These are phyloP conservation scores for Panthera uncia DNA, from an alignment of 2,113 vertebrate species.

Conservation along the genomic window DNA sequence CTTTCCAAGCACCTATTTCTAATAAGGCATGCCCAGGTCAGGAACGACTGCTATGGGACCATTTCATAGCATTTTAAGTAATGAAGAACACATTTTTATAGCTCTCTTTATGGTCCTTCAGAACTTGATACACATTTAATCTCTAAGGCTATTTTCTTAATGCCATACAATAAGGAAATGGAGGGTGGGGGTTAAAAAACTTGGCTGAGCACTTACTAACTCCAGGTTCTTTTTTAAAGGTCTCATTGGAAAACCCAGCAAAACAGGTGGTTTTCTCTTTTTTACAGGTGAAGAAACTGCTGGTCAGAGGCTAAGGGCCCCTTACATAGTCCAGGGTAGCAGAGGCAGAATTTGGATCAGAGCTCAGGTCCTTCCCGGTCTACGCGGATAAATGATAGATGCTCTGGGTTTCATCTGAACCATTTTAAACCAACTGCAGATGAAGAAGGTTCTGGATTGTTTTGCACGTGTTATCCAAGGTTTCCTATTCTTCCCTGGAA, in stretches of 20 bases:
- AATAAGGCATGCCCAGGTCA: neutral
- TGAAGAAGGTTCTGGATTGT: neutral
- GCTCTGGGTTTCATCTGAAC: neutral
- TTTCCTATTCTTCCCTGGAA: slow-evolving; percentile 73
- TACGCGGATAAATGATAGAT: neutral
- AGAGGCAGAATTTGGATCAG: neutral
- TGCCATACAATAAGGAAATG: neutral
- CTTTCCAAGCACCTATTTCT: neutral
- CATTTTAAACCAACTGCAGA: neutral
- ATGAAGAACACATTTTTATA: neutral
- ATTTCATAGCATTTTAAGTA: neutral
- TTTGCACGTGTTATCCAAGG: slow-evolving; percentile 68
- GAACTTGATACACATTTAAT: neutral
- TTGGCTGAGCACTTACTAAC: neutral
- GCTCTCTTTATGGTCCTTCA: neutral
- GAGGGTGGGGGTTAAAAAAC: neutral
- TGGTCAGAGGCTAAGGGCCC: neutral
- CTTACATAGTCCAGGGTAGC: neutral
- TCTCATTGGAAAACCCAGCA: neutral
- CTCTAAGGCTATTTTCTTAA: neutral
- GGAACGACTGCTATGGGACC: neutral
- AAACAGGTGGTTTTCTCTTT: neutral
- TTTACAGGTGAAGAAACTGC: neutral
- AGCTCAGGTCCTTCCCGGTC: neutral
- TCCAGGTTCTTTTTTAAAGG: neutral